Percentiles rank a stretch among this genome's conserved stretches.
Evolutionary conservation across 2,797 vertebrate species (phyloP).

Genomic region (Cichlasoma orientale): DNA sequence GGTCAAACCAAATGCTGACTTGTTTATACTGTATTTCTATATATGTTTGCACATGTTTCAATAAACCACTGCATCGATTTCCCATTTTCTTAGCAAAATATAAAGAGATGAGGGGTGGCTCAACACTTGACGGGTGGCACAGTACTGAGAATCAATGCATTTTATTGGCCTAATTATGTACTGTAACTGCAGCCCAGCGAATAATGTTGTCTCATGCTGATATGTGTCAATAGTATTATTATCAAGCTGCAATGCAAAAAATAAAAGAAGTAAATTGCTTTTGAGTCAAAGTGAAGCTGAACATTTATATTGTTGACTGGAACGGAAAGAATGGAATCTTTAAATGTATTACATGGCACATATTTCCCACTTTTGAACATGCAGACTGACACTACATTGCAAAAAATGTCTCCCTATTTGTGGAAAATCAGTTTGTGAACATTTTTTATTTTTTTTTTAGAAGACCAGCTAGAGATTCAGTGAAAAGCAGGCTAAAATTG

Average conservation of each 20-base stretch:
- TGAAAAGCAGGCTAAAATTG: slow-evolving; percentile 10
- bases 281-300: neutral
- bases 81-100: too few relatives aligned
- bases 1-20: too few relatives aligned
- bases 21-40: too few relatives aligned
- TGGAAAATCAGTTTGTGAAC: slow-evolving; percentile 12
- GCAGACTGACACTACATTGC: neutral
- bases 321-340: neutral
- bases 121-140: too few relatives aligned
- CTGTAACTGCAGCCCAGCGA: neutral
- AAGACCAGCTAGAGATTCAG: neutral
- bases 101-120: too few relatives aligned
- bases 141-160: neutral
- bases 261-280: neutral
- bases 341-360: neutral
- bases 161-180: neutral
- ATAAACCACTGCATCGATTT: too few relatives aligned
- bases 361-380: neutral
- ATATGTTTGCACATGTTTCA: too few relatives aligned
- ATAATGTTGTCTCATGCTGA: neutral
- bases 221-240: neutral
- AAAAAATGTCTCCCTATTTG: neutral
- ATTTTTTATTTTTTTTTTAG: neutral
- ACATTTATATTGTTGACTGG: neutral
- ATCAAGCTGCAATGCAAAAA: neutral